These are phyloP conservation scores for Drosophila setosimentum DNA, from an alignment of 2,888 invertebrate species.

Conservation along the genomic window DNA sequence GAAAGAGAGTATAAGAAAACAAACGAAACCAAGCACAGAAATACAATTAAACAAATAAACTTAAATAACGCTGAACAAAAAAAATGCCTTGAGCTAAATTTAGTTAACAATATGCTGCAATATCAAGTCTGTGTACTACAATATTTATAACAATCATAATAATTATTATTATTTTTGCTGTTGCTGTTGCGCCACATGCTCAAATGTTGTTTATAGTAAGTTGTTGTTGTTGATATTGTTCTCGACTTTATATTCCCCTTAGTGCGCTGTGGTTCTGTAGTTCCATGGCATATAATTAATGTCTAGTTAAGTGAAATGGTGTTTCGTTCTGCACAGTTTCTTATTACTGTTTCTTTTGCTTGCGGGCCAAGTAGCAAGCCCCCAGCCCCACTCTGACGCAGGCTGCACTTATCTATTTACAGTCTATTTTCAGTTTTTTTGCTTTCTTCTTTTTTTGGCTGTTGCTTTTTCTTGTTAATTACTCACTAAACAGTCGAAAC, in stretches of 20 bases:
- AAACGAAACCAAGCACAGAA: neutral
- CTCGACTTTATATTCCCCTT: neutral
- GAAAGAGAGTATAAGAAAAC: neutral
- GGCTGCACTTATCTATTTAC: conserved; percentile 3
- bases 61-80: conserved; percentile 32
- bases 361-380: conserved; percentile 6
- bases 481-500: conserved; percentile 73
- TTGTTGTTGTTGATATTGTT: neutral
- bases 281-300: conserved; percentile 68
- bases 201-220: conserved; percentile 2
- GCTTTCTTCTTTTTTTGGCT: conserved; percentile 11
- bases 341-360: neutral
- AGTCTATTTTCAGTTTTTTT: conserved; percentile 11
- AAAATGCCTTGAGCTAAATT: conserved; percentile 70
- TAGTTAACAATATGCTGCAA: conserved; percentile 54
- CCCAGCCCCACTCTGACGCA: neutral
- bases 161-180: conserved; percentile 12
- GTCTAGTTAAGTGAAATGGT: conserved; percentile 77
- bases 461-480: conserved; percentile 66
- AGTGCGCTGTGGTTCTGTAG: conserved; percentile 6
- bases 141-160: conserved; percentile 54
- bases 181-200: conserved; percentile 23
- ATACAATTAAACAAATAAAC: conserved; percentile 20
- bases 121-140: conserved; percentile 25
- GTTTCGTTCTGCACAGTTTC: conserved; percentile 48